Conservation (phyloP, 2,797 vertebrate genomes). For the Micropoecilia bifurca region DNA sequence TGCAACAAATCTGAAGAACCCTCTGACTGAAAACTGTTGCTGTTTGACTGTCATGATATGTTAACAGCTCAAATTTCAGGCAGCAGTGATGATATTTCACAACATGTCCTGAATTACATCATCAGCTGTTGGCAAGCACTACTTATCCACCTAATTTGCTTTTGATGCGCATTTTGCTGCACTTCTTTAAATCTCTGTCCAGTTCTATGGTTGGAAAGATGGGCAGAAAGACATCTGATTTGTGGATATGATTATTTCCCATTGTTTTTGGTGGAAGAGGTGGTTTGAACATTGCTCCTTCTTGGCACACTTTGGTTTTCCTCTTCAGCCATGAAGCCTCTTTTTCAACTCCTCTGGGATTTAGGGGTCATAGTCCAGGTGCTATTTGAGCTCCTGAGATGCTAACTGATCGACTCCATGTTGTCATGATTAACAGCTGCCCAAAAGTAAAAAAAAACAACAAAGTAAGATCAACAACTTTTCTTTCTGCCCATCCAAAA, state of each 20-base stretch:
- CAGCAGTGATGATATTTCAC: background rate
- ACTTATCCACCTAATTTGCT: too few species aligned
- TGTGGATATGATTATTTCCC: background rate
- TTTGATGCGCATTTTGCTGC: background rate
- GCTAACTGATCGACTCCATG: background rate
- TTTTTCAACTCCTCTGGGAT: background rate
- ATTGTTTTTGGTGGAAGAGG: background rate
- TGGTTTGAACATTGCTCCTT: background rate
- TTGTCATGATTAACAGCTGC: too few species aligned
- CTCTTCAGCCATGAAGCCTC: background rate
- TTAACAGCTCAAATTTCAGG: background rate
- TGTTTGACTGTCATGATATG: background rate
- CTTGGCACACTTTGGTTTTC: background rate
- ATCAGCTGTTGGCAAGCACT: too few species aligned
- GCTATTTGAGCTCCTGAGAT: background rate
- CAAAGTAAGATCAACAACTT: background rate
- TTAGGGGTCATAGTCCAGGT: background rate
- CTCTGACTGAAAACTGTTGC: background rate
- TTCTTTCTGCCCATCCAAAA: background rate
- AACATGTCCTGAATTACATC: too few species aligned
- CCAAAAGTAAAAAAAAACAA: too few species aligned
- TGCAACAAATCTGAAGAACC: background rate
- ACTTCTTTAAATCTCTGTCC: background rate
- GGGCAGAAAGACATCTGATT: background rate
- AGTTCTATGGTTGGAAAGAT: background rate